Base-by-base conservation (phyloP, 2,888 invertebrate species). In the Brachyptera putata region DNA sequence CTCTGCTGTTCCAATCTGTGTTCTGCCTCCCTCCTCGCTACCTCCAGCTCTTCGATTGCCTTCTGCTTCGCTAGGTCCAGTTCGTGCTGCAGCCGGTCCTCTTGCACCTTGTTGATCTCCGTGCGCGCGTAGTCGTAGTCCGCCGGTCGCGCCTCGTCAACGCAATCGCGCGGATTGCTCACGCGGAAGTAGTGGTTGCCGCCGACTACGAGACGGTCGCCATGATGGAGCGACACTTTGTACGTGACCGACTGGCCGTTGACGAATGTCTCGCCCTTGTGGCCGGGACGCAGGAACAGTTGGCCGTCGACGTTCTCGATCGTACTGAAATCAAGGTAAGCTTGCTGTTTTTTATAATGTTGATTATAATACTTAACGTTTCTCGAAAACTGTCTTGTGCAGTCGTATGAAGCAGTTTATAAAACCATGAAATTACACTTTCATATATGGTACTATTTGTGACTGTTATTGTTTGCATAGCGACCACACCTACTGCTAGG, bases 121-220 rank as follows among this genome's bases (percentile, higher is more conserved):
- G 78, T 76, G 67, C 80, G 77, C 2, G 81, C 81, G 67, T 76
- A 74, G 67, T 79, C 76, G 64, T 76, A 81, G 64, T 81, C 81
- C 9, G 64, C 49, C 7, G 37, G 55, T 24, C 55, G 60, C 16
- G 77, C 73, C 13, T 75, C 70, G 66, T 74, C 69, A 11, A 67
- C 63, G 36, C 66, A 69, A 26, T 74, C 69, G 48, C 73, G 70
- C 0, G 80, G 79, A 72, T 78, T 78, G 59, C 77, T 76, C 9
- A 81, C 76, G 65, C 80, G 77, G 66, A 81, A 81, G 67, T 79
- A 81, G 67, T 81, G 81, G 60, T 78, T 79, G 1, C 81, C 81
- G 14, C 81, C 81, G 46, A 82, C 77, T 1, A 81, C 78, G 43
- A 82, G 67, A 22, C 82, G 78, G 69, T 82, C 82, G 0, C 80